Conservation (phyloP, 2,113 vertebrate species). For the Antigone vipio region DNA sequence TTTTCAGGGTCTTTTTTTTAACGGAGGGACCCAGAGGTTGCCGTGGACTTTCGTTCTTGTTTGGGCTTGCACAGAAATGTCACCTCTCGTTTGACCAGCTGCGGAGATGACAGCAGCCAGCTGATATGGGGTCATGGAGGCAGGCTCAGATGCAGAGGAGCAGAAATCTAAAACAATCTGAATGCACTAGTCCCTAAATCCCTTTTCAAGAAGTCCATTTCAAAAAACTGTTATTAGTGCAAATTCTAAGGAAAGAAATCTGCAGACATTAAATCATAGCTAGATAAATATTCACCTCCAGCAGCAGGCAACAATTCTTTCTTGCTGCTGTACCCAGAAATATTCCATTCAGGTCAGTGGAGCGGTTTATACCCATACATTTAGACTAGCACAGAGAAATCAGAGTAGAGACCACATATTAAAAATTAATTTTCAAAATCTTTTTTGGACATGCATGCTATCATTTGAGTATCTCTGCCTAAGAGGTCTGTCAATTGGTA, state of each 20-base stretch:
- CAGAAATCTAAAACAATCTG: not conserved
- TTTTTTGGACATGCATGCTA: fast-evolving
- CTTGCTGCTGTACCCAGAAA: not conserved
- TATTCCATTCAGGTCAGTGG: not conserved
- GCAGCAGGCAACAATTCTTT: not conserved
- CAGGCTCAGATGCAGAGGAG: not conserved
- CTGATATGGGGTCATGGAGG: fast-evolving
- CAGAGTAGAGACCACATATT: not conserved
- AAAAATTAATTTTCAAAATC: not conserved
- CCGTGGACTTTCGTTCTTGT: not conserved
- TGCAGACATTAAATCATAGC: not conserved
- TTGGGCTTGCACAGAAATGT: not conserved
- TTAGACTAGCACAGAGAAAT: not conserved
- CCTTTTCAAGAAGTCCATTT: not conserved
- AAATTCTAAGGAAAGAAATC: not conserved
- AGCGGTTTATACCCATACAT: not conserved
- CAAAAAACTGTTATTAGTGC: not conserved
- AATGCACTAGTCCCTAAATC: not conserved
- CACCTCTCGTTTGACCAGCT: not conserved
- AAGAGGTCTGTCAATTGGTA: not conserved
- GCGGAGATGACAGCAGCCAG: not conserved
- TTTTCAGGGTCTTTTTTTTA: not conserved
- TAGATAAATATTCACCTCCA: not conserved
- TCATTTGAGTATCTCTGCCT: not conserved
- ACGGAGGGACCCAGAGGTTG: not conserved